Evolutionary conservation across 2,113 vertebrate species (phyloP), one percentile per base, ranked within the genome.

Genomic region (Thunnus thynnus): DNA sequence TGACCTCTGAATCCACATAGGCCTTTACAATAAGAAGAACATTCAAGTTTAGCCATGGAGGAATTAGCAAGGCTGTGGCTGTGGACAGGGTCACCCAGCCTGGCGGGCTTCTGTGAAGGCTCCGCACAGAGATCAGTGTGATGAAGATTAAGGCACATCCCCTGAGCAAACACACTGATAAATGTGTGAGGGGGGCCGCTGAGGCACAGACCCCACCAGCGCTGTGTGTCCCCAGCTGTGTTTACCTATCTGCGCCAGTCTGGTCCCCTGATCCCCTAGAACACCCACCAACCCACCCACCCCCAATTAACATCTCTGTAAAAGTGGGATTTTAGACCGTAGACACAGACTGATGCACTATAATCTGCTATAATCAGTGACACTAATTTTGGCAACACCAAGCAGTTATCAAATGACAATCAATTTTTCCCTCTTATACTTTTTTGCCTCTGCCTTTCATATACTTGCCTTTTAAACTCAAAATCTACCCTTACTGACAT

Each of bases 121-220:
- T 65, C 56, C 1, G 46, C 72, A 60, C 63, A 70, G 65, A 88
- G 88, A 89, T 85, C 89, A 87, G 63, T 47, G 72, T 73, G 74
- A 41, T 78, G 87, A 85, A 94, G 93, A 94, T 95, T 94, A 95
- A 72, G 60, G 56, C 63, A 88, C 91, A 94, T 94, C 93, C 88
- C 87, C 83, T 90, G 90, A 88, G 88, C 86, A 95, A 95, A 95
- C 93, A 95, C 69, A 50, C 82, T 78, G 78, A 89, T 91, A 89
- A 89, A 91, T 83, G 80, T 85, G 85, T 64, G 76, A 87, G 86
- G 81, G 81, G 76, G 77, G 80, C 58, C 47, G n/a, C 56, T 63
- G 78, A 86, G 79, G 64, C 4, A 9, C 72, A 72, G 83, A 84
- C 70, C 27, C 80, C 79, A 91, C 88, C 76, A 78, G 80, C 20